These are phyloP conservation scores for Hylomyscus alleni DNA, from an alignment of 2,797 vertebrate genomes.

Conservation along the genomic window DNA sequence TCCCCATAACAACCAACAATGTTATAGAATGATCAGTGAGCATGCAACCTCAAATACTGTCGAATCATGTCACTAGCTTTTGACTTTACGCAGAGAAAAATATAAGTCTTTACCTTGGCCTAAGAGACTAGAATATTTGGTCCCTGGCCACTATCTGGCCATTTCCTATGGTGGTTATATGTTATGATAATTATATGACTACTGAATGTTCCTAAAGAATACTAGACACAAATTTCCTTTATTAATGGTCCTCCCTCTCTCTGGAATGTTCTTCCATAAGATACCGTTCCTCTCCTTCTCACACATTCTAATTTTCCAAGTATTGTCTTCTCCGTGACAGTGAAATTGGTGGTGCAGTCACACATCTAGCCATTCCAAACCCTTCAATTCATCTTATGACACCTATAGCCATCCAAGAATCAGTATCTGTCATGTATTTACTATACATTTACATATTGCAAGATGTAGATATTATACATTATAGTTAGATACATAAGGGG, in stretches of 20 bases:
- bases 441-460: background rate
- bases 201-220: background rate
- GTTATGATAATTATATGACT: background rate
- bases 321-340: background rate
- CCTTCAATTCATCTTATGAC: background rate
- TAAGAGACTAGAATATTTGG: background rate
- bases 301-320: background rate
- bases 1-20: background rate
- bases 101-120: background rate
- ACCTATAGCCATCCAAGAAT: background rate
- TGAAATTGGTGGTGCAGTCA: background rate
- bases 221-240: background rate
- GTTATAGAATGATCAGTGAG: background rate
- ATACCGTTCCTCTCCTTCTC: background rate
- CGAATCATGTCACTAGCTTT: background rate
- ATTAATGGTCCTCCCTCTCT: background rate
- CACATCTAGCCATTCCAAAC: background rate
- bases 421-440: background rate
- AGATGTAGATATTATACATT: background rate
- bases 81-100: background rate
- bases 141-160: background rate
- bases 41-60: background rate
- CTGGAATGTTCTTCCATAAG: background rate
- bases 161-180: background rate
- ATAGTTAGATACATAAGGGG: background rate